Conservation (phyloP, 2,888 invertebrate genomes). For the Vannuccia rotundouncinata region DNA sequence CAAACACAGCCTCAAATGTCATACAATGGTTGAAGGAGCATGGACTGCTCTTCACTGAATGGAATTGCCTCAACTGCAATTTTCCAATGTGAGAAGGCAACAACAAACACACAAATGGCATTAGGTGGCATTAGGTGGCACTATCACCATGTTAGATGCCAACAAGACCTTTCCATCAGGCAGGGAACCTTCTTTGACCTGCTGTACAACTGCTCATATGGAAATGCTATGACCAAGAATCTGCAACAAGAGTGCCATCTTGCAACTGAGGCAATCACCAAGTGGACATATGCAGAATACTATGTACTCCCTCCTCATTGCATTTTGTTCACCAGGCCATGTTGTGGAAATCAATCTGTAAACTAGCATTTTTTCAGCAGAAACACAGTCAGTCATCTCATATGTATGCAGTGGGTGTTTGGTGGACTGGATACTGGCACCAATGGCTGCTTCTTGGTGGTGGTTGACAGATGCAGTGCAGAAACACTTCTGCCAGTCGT, state of each 20-base stretch:
- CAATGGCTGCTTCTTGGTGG: conserved; percentile 13
- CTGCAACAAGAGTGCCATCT: background rate
- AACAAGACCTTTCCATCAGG: background rate
- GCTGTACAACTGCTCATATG: background rate
- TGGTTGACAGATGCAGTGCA: background rate
- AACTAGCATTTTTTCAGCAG: background rate
- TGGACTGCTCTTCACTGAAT: background rate
- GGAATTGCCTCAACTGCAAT: background rate
- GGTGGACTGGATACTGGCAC: conserved; percentile 4
- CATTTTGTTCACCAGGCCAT: background rate
- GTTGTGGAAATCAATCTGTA: background rate
- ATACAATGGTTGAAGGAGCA: background rate
- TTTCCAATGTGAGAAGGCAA: background rate
- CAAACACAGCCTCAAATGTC: background rate
- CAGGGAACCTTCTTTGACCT: background rate
- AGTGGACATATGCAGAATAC: background rate
- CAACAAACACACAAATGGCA: background rate
- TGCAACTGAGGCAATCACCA: background rate
- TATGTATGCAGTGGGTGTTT: conserved; percentile 17
- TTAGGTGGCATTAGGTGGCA: background rate
- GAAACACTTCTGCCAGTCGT: conserved; percentile 21
- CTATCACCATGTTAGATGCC: background rate
- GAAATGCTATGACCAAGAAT: background rate
- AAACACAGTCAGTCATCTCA: conserved; percentile 17
- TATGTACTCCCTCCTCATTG: background rate